phyloP scores from a whole-genome alignment of 2,797 vertebrate genomes.

The Fistularia tabacaria region DNA sequence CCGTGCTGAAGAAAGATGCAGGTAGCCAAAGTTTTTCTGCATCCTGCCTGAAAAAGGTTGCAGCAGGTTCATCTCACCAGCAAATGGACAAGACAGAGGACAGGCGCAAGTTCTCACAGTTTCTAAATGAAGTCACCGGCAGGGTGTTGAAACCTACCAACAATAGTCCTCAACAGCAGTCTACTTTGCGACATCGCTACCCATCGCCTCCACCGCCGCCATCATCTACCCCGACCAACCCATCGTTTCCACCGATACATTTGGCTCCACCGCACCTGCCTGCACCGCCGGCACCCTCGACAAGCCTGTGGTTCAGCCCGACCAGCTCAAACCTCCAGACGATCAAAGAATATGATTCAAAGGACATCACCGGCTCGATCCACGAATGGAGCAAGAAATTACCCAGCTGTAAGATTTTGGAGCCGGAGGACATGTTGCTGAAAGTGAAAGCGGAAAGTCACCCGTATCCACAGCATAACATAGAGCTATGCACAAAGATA shows the following conservation, averaged over 20 bases:
- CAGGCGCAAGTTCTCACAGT: slow-evolving; percentile 86
- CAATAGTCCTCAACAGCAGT: slow-evolving; percentile 69
- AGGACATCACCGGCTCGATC: slow-evolving; percentile 47
- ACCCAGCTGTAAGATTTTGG: slow-evolving; percentile 78
- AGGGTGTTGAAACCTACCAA: slow-evolving; percentile 79
- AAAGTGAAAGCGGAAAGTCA: slow-evolving; percentile 63
- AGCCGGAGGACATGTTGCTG: slow-evolving; percentile 64
- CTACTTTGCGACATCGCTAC: slow-evolving; percentile 48
- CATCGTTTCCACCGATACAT: slow-evolving; percentile 10
- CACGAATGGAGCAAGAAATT: slow-evolving; percentile 68
- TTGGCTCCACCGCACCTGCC: slow-evolving; percentile 19
- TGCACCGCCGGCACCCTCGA: background rate
- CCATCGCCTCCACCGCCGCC: slow-evolving; percentile 18
- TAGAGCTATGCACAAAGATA: slow-evolving; percentile 57
- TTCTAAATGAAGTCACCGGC: slow-evolving; percentile 87
- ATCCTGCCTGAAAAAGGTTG: slow-evolving; percentile 53
- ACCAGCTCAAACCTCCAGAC: slow-evolving; percentile 53
- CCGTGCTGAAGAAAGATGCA: slow-evolving; percentile 44
- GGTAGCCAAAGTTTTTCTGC: slow-evolving; percentile 46
- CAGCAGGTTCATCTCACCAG: slow-evolving; percentile 45
- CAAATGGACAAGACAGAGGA: slow-evolving; percentile 70
- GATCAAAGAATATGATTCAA: slow-evolving; percentile 51
- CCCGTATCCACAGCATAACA: slow-evolving; percentile 48
- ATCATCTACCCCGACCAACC: slow-evolving; percentile 23
- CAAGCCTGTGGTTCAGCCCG: slow-evolving; percentile 52